phyloP scores from a whole-genome alignment of 2,797 vertebrate genomes.

The Onychomys torridus region DNA sequence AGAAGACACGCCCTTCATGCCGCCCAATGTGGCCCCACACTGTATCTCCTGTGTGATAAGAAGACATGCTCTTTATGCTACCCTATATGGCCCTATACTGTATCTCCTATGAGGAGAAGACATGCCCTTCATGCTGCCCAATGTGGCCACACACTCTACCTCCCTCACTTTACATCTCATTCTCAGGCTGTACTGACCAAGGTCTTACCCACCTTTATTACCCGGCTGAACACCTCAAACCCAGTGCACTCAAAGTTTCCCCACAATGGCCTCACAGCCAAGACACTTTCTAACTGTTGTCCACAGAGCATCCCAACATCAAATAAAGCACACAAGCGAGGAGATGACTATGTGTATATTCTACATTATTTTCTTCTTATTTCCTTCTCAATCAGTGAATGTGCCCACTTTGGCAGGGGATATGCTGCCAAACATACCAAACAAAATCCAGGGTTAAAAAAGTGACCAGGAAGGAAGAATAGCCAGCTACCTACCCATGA shows the following conservation, averaged over 20 bases:
- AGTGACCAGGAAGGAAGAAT: not conserved
- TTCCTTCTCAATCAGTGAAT: not conserved
- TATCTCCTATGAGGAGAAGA: not conserved
- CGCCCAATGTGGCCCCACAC: no score
- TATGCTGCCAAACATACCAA: not conserved
- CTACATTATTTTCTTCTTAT: not conserved
- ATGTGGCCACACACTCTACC: not conserved
- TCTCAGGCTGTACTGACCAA: not conserved
- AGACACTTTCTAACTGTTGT: fast-evolving
- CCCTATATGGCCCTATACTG: no score
- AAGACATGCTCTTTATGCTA: no score
- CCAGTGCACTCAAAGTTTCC: not conserved
- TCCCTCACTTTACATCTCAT: not conserved
- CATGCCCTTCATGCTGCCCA: not conserved
- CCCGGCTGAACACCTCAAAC: not conserved
- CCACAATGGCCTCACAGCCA: not conserved
- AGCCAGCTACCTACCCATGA: not conserved
- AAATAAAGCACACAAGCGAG: not conserved
- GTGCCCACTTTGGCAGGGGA: not conserved
- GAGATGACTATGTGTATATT: not conserved
- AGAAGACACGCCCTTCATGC: no score
- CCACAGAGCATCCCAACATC: not conserved
- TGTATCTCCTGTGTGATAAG: no score
- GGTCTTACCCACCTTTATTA: not conserved
- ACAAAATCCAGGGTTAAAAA: not conserved